These are phyloP conservation scores for Eristalinus aeneus DNA, from an alignment of 2,888 invertebrate species.

Conservation along the genomic window DNA sequence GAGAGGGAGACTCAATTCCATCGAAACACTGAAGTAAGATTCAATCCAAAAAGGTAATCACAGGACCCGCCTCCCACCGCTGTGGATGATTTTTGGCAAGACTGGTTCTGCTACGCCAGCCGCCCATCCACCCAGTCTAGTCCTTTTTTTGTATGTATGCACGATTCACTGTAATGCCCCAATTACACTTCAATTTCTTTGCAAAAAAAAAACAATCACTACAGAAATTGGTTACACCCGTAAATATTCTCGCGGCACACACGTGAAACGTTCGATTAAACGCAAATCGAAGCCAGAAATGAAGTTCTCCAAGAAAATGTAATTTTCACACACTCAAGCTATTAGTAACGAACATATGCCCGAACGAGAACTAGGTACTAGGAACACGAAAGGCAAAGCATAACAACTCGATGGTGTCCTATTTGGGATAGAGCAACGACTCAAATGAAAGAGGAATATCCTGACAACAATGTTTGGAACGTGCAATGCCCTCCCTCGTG, in stretches of 20 bases:
- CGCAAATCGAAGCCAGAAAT: not conserved
- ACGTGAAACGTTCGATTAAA: not conserved
- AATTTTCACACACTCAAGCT: constrained; percentile 54
- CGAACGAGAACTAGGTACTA: not conserved
- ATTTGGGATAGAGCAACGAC: constrained; percentile 36
- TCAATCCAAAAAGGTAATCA: not conserved
- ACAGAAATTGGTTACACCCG: constrained; percentile 51
- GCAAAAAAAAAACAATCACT: constrained; percentile 24
- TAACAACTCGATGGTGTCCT: constrained; percentile 46
- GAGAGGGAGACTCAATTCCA: not conserved
- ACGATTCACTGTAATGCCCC: constrained; percentile 7
- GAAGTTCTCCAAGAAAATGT: constrained; percentile 42
- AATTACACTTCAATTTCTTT: constrained; percentile 32
- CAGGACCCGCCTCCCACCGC: not conserved
- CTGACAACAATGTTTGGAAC: constrained; percentile 62
- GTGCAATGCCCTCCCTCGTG: constrained; percentile 67
- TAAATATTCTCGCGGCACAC: constrained; percentile 21
- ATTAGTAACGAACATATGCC: not conserved
- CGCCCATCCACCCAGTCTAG: not conserved
- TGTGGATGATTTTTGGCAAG: not conserved
- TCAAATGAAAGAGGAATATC: constrained; percentile 37
- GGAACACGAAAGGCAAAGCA: not conserved
- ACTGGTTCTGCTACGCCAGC: not conserved
- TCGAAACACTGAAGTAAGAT: not conserved
- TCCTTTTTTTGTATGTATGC: not conserved